Conservation (phyloP, 2,797 vertebrate species). For the Lutjanus argentimaculatus region DNA sequence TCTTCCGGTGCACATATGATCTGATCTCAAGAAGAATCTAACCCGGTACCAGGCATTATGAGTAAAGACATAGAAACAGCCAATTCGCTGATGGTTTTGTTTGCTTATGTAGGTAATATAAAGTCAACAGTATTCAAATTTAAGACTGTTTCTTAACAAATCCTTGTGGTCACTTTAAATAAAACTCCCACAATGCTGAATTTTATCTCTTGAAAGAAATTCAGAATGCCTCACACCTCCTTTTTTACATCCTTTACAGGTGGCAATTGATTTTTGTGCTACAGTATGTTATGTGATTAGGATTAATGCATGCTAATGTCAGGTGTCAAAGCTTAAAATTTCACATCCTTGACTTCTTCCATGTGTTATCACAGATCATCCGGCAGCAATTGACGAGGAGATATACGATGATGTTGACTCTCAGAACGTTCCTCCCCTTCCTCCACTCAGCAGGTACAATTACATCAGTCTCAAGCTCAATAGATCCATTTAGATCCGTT, state of each 20-base stretch:
- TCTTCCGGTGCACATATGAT: too few relatives aligned
- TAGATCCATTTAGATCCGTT: background rate
- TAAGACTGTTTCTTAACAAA: background rate
- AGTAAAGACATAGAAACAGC: too few relatives aligned
- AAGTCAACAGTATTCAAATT: too few relatives aligned
- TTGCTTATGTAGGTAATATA: too few relatives aligned
- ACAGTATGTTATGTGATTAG: too few relatives aligned
- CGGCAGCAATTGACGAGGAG: conserved; percentile 66
- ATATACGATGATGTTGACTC: conserved; percentile 81
- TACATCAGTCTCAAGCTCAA: background rate
- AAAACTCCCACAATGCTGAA: too few relatives aligned
- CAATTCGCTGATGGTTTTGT: too few relatives aligned
- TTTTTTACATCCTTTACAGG: background rate
- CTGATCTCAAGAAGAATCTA: too few relatives aligned
- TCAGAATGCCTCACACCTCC: background rate
- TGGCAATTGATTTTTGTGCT: background rate
- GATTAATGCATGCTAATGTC: background rate
- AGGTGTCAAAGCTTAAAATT: background rate
- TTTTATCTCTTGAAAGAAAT: background rate
- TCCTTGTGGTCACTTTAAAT: background rate
- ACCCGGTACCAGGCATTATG: too few relatives aligned
- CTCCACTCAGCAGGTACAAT: conserved; percentile 71
- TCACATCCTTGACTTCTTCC: background rate
- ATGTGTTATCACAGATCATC: conserved; percentile 44
- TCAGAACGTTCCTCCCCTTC: conserved; percentile 55